Evolutionary conservation across 1,140 invertebrate genomes (phyloP).

Genomic region (Drosophila fuyamai): DNA sequence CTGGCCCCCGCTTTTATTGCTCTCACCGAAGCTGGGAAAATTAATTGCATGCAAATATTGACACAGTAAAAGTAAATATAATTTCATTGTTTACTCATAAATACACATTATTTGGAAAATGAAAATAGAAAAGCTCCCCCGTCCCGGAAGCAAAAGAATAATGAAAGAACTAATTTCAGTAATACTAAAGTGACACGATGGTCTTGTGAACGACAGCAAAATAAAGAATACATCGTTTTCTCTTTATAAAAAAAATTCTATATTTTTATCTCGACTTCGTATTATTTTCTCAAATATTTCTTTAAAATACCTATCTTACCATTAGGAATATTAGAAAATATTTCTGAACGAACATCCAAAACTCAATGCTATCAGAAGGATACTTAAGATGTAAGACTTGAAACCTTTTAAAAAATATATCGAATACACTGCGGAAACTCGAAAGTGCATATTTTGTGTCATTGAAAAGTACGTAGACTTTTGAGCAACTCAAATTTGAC

Average conservation of each 20-base stretch:
- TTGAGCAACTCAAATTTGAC: background rate
- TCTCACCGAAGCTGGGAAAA: slow-evolving; percentile 52
- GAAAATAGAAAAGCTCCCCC: slow-evolving; percentile 49
- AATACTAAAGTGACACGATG: background rate
- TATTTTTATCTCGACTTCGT: no score
- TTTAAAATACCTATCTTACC: no score
- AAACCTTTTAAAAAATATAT: slow-evolving; percentile 11
- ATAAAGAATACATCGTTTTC: background rate
- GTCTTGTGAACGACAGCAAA: no score
- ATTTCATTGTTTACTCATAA: slow-evolving; percentile 82
- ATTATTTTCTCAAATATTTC: no score
- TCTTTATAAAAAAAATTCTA: background rate
- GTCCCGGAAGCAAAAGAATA: slow-evolving; percentile 4
- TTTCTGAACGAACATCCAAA: slow-evolving; percentile 15
- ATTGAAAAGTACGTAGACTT: slow-evolving; percentile 1
- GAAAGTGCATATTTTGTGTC: background rate
- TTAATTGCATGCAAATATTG: slow-evolving; percentile 84
- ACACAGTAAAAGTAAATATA: slow-evolving; percentile 79
- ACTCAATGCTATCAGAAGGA: background rate
- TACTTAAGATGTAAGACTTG: slow-evolving; percentile 10
- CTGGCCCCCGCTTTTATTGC: background rate
- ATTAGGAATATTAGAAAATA: no score
- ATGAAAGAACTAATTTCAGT: slow-evolving; percentile 5
- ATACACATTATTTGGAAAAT: slow-evolving; percentile 76
- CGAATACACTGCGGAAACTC: slow-evolving; percentile 5